Evolutionary conservation across 2,113 vertebrate genomes (phyloP), one percentile per base, ranked within the genome.

Genomic region (Oreochromis niloticus): DNA sequence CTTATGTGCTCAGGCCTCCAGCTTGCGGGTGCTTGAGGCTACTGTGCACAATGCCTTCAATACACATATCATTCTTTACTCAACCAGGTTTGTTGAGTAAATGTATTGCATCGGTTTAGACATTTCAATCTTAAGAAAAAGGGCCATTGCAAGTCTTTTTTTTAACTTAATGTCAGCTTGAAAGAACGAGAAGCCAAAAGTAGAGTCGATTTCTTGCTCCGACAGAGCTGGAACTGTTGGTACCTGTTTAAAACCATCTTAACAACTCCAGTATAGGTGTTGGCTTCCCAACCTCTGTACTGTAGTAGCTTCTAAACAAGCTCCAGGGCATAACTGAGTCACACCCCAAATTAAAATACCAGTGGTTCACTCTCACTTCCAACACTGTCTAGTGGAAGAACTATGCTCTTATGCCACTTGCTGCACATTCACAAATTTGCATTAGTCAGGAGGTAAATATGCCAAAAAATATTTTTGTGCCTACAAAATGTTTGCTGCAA

Each of bases 171-270:
- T 61, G 41, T 66, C 36, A 86, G 54, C 52, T 85, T 78, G 32
- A 10, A 66, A 1, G 32, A 66, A 66, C 5, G 5, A 75, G 9
- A 30, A 11, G 50, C 9, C 30, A 80, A 82, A 81, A 9, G 68
- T 16, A 32, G 8, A 56, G 3, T 4, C 30, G 9, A 63, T 83
- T 85, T 87, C 73, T 73, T 86, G 41, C 56, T 81, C 66, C 68
- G 50, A 85, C 83, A 85, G 36, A 91, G 14, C 14, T 50, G 71
- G 55, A 80, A 14, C 63, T 85, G 88, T 82, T 56, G 11, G 24
- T 89, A 84, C 94, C 34, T 94, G 92, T 93, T 92, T 24, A 88
- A 90, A 90, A 89, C 10, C 71, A 89, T 88, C 87, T 66, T 36
- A 82, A 27, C 43, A 80, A 32, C 73, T 55, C 78, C 27, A 32